Base-by-base conservation (phyloP, 2,113 vertebrate species). In the Pterocles burchelli region DNA sequence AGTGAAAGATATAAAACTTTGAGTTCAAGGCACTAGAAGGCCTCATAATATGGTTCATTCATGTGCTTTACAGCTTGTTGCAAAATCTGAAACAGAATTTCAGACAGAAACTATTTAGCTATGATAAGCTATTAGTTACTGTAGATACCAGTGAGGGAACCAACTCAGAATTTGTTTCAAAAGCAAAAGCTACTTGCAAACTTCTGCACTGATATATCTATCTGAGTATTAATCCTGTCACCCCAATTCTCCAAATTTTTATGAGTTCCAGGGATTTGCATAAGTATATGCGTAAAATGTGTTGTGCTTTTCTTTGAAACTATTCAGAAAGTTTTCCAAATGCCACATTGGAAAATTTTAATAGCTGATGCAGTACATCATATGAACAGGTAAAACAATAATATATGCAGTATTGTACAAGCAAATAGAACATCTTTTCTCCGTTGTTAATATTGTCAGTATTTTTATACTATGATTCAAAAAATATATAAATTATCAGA, bases 1-100 rank as follows among this genome's bases (percentile, higher is more conserved):
- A 63, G 28, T 26, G 61, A 52, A 85, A 65, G 54, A 41, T 22
- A 19, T 0, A 81, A 66, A 84, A 21, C 65, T 85, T 52, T 21
- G 34, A 62, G 72, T 54, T 54, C 46, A 43, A 84, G 82, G 67
- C 25, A 6, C 43, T 36, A 66, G n/a, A 38, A 58, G 34, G 13
- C 57, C 45, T 77, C 38, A 38, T 54, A 16, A 33, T 31, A 1
- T 4, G 5, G 16, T 70, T 83, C 36, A 36, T 25, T 66, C 77
- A n/a, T 38, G 82, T 82, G 55, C 38, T 57, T 76, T 65, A 54
- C 62, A 66, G 46, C 16, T 43, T 74, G 59, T 84, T 90, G 59
- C 54, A 80, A 88, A 83, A 85, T 11, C 52, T 65, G 74, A 89
- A 93, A 78, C n/a, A 36, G 75, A 58, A 94, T 88, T 89, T 93